A percentile compares a stretch with the other conserved stretches of the same genome.
Evolutionary conservation across 1,140 invertebrate genomes (phyloP).

Genomic region (Heliconius melpomene): DNA sequence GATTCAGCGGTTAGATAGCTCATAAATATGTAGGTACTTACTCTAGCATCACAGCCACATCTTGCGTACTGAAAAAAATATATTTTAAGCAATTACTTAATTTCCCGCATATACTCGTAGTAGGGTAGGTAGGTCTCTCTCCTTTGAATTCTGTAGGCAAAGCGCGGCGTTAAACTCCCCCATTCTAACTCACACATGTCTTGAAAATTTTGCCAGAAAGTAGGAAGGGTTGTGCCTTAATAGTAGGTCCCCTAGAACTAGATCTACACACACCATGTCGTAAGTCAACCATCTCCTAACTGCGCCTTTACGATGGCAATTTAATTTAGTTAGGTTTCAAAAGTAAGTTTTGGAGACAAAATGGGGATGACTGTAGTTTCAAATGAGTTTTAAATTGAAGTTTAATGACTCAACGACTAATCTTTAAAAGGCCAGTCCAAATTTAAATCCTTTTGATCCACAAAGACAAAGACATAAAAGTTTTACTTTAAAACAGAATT

Average conservation of each 20-base stretch:
- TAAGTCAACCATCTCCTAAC: not conserved
- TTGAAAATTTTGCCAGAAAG: too few relatives aligned
- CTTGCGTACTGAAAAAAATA: not conserved
- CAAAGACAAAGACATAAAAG: not conserved
- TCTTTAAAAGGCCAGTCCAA: not conserved
- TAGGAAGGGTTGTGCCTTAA: too few relatives aligned
- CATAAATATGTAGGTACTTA: not conserved
- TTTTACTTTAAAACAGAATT: not conserved
- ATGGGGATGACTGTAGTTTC: not conserved
- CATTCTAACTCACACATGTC: too few relatives aligned
- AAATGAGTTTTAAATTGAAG: slow-evolving; percentile 10
- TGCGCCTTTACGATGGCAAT: not conserved
- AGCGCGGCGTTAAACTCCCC: too few relatives aligned
- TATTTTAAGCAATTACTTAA: not conserved
- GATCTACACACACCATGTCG: too few relatives aligned
- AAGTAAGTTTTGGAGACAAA: not conserved
- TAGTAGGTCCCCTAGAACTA: too few relatives aligned
- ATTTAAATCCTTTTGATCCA: not conserved
- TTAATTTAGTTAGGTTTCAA: not conserved
- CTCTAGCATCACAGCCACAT: slow-evolving; percentile 13
- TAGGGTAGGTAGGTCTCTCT: too few relatives aligned
- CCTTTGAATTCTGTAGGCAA: too few relatives aligned
- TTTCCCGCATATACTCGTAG: too few relatives aligned
- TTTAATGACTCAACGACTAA: not conserved
- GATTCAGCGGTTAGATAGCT: too few relatives aligned